phyloP scores from a whole-genome alignment of 2,888 invertebrate species.

The Ischnus inquisitorius region DNA sequence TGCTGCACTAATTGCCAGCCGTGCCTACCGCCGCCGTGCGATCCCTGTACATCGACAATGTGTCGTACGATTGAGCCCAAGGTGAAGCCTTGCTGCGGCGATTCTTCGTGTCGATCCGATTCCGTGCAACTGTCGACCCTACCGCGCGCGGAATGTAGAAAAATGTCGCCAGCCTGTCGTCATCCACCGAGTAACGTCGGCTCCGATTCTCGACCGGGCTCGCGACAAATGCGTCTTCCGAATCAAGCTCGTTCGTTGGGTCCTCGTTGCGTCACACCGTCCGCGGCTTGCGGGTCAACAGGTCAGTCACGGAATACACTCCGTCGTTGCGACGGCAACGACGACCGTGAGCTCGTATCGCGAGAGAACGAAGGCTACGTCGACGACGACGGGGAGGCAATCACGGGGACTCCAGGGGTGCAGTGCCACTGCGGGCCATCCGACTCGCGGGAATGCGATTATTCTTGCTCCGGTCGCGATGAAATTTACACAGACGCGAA shows the following conservation, averaged over 20 bases:
- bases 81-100: constrained; percentile 58
- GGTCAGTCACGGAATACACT: constrained; percentile 44
- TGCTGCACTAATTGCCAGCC: constrained; percentile 71
- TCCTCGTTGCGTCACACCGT: constrained; percentile 32
- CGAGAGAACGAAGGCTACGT: constrained; percentile 65
- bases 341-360: constrained; percentile 44
- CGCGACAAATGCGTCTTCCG: constrained; percentile 25
- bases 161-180: constrained; percentile 55
- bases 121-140: constrained; percentile 26
- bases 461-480: constrained; percentile 46
- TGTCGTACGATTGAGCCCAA: constrained; percentile 65
- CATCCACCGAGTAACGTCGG: not conserved
- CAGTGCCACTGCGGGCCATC: constrained; percentile 67
- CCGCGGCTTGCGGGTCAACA: constrained; percentile 27
- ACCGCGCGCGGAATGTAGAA: constrained; percentile 64
- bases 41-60: constrained; percentile 71
- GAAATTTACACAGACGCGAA: not conserved
- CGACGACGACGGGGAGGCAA: constrained; percentile 56
- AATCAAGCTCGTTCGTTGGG: constrained; percentile 50
- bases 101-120: constrained; percentile 61
- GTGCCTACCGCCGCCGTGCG: constrained; percentile 73
- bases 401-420: constrained; percentile 30
- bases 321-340: constrained; percentile 37
- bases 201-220: constrained; percentile 15
- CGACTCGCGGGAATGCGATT: constrained; percentile 54